These are phyloP conservation scores for Lissocephala sabroskyi DNA, from an alignment of 2,888 invertebrate genomes.

Conservation along the genomic window DNA sequence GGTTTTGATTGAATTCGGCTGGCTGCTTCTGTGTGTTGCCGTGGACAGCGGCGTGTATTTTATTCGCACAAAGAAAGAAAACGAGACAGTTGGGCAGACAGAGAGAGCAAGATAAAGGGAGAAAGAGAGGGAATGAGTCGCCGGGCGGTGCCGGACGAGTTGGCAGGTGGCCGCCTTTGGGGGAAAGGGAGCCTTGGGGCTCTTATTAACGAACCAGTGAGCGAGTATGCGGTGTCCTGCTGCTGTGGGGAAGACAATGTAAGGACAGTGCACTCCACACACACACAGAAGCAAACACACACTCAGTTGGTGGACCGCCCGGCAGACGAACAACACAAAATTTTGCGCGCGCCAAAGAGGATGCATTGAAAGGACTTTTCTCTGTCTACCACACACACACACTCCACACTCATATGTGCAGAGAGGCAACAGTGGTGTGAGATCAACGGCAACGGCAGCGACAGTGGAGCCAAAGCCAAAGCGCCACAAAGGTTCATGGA, in stretches of 20 bases:
- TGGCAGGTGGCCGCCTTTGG: constrained; percentile 12
- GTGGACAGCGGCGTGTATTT: constrained; percentile 54
- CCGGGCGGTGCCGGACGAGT: background rate
- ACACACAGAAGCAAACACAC: constrained; percentile 18
- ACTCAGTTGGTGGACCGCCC: constrained; percentile 18
- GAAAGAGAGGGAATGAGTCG: background rate
- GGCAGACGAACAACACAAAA: constrained; percentile 30
- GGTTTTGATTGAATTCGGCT: constrained; percentile 1
- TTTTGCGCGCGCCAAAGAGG: constrained; percentile 54
- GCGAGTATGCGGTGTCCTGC: constrained; percentile 41
- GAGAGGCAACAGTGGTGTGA: too few species aligned
- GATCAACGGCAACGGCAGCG: background rate
- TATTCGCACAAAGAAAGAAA: too few species aligned
- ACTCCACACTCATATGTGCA: too few species aligned
- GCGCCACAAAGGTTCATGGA: constrained; percentile 64
- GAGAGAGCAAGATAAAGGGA: background rate
- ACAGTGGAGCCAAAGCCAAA: constrained; percentile 23
- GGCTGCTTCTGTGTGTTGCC: constrained; percentile 22
- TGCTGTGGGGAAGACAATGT: constrained; percentile 46
- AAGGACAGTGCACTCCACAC: constrained; percentile 57
- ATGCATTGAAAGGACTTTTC: constrained; percentile 48
- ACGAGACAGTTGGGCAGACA: constrained; percentile 3
- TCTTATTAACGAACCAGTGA: constrained; percentile 62
- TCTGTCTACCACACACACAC: background rate
- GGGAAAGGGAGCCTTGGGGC: constrained; percentile 30